Conservation (phyloP, 1,140 invertebrate species). For the Drosophila teissieri region DNA sequence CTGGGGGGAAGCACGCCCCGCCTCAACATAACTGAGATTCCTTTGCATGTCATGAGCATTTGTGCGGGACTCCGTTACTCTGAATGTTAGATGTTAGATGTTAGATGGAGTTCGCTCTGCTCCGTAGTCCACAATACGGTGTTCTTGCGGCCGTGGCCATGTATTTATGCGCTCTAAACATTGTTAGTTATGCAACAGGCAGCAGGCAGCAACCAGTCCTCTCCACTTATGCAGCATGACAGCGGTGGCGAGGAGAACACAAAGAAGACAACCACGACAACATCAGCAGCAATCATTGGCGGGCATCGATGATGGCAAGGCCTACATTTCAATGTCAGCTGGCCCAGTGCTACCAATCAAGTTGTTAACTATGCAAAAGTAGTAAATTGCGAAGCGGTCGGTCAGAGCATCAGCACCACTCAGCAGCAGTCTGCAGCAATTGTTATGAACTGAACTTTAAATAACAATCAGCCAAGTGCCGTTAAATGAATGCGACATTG, state of each 20-base stretch:
- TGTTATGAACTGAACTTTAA: slow-evolving; percentile 82
- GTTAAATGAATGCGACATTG: slow-evolving; percentile 82
- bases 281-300: slow-evolving; percentile 73
- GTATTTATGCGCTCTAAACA: slow-evolving; percentile 79
- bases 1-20: slow-evolving; percentile 32
- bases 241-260: slow-evolving; percentile 12
- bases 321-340: slow-evolving; percentile 80
- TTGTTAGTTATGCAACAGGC: slow-evolving; percentile 77
- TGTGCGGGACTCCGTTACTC: slow-evolving; percentile 76
- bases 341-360: slow-evolving; percentile 80
- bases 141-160: slow-evolving; percentile 52
- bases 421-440: slow-evolving; percentile 40
- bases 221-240: slow-evolving; percentile 49
- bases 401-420: slow-evolving; percentile 48
- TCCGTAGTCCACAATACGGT: not conserved
- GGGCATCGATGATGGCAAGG: slow-evolving; percentile 75
- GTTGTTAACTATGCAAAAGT: slow-evolving; percentile 79
- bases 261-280: slow-evolving; percentile 12
- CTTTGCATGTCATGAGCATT: slow-evolving; percentile 76
- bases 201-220: slow-evolving; percentile 33
- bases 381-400: slow-evolving; percentile 71
- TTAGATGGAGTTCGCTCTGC: slow-evolving; percentile 39
- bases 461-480: slow-evolving; percentile 81
- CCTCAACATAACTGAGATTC: slow-evolving; percentile 70
- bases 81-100: slow-evolving; percentile 63